A percentile compares a stretch with the other conserved stretches of the same genome.
phyloP scores from a whole-genome alignment of 2,888 invertebrate species.

The Callosobruchus maculatus region DNA sequence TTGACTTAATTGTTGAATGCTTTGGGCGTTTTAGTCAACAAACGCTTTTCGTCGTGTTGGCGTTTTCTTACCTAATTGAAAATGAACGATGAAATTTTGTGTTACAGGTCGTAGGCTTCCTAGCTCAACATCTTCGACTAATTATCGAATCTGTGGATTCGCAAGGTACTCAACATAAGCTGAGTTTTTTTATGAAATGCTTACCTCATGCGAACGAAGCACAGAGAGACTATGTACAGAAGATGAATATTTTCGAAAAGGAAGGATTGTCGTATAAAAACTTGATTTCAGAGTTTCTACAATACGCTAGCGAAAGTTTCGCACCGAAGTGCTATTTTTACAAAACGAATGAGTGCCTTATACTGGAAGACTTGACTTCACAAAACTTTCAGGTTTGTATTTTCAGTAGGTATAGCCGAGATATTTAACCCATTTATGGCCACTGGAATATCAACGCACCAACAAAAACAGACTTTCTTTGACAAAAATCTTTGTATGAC shows the following conservation, averaged over 20 bases:
- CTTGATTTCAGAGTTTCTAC: constrained; percentile 30
- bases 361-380: constrained; percentile 51
- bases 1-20: no score
- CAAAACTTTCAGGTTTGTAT: constrained; percentile 29
- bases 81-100: no score
- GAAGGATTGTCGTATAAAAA: constrained; percentile 35
- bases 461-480: no score
- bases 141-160: constrained; percentile 16
- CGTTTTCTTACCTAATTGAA: no score
- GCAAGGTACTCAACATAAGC: not conserved
- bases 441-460: no score
- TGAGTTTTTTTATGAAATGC: constrained; percentile 59
- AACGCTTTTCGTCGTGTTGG: no score
- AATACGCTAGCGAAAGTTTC: constrained; percentile 26
- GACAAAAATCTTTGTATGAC: no score
- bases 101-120: constrained; percentile 28
- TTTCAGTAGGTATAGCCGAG: no score
- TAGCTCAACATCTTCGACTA: constrained; percentile 35
- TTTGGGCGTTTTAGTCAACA: no score
- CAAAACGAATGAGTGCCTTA: constrained; percentile 48
- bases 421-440: no score
- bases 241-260: constrained; percentile 50
- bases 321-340: constrained; percentile 46
- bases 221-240: constrained; percentile 52
- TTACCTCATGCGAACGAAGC: constrained; percentile 52